These are phyloP conservation scores for Isurus oxyrinchus DNA, from an alignment of 2,113 vertebrate species.

Conservation along the genomic window DNA sequence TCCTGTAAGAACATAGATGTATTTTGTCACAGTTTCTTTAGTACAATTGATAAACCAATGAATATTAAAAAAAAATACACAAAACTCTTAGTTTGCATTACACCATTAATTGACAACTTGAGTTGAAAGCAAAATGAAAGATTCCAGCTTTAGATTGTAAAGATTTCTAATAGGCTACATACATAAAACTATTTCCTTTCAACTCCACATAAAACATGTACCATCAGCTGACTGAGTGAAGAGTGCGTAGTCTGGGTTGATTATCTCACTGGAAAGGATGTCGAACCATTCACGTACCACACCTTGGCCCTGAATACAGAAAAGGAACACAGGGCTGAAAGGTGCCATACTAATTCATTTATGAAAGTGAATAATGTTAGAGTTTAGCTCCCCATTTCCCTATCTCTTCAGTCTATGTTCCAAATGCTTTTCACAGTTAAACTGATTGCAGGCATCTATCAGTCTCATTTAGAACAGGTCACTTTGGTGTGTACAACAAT, in stretches of 20 bases:
- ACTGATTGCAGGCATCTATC: background rate
- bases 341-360: background rate
- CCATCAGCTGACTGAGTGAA: slow-evolving; percentile 98
- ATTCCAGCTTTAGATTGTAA: background rate
- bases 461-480: background rate
- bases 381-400: background rate
- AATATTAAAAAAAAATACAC: background rate
- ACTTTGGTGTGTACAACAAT: background rate
- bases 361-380: background rate
- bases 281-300: slow-evolving; percentile 99
- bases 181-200: background rate
- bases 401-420: too few species aligned
- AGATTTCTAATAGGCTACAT: background rate
- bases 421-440: background rate
- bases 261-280: slow-evolving; percentile 94
- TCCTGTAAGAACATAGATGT: slow-evolving; percentile 60
- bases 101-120: background rate
- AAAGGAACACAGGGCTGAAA: background rate
- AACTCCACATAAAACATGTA: slow-evolving; percentile 52
- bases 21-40: background rate
- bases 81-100: background rate
- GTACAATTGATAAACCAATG: background rate
- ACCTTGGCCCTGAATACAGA: slow-evolving; percentile 77
- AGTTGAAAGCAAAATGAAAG: background rate
- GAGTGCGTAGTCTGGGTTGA: slow-evolving; percentile 94